Conservation (phyloP, 2,113 vertebrate species). For the Heterotilapia buettikoferi region DNA sequence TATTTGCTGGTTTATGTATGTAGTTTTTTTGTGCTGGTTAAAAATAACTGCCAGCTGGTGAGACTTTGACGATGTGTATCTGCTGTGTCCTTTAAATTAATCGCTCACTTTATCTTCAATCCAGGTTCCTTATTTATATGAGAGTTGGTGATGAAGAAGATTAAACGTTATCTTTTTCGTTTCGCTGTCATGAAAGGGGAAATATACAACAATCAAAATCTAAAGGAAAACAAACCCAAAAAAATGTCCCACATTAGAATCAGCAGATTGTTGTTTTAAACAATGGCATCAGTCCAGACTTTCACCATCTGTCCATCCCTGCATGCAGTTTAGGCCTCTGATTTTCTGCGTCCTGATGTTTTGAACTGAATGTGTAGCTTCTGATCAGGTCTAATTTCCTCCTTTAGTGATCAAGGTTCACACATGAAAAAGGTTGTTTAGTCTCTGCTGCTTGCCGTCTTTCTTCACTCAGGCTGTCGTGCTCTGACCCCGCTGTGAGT, state of each 20-base stretch:
- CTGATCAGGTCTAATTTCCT: neutral
- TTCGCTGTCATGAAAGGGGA: neutral
- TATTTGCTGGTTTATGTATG: neutral
- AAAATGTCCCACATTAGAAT: neutral
- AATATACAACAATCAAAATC: neutral
- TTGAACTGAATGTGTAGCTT: neutral
- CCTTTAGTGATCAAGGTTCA: neutral
- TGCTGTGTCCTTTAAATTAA: neutral
- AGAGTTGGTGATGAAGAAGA: neutral
- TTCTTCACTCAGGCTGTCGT: neutral
- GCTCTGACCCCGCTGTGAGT: slow-evolving; percentile 41
- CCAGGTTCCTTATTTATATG: neutral
- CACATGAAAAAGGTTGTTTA: neutral
- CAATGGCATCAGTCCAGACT: neutral
- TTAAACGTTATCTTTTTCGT: neutral
- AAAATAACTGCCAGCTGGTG: neutral
- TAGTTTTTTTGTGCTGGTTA: neutral
- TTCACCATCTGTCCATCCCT: neutral
- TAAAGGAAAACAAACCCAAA: neutral
- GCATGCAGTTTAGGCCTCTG: neutral
- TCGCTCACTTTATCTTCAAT: neutral
- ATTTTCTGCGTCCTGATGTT: neutral
- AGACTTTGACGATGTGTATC: neutral
- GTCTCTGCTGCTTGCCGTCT: neutral
- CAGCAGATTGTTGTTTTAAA: neutral